These are phyloP conservation scores for Coregonus sp. DNA, from an alignment of 2,797 vertebrate genomes.

Conservation along the genomic window DNA sequence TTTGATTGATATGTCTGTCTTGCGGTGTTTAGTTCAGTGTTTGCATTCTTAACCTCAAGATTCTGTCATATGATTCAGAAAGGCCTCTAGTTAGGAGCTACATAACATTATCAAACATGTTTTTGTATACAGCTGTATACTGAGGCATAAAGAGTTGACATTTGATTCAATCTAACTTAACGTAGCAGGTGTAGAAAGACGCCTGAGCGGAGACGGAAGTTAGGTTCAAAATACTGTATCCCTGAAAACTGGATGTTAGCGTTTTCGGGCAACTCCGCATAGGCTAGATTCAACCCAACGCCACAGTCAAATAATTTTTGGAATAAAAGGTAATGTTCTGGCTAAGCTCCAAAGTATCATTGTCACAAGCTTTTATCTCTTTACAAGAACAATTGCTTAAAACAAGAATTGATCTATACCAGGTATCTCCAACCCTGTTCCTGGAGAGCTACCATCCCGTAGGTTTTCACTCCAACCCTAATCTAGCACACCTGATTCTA, in stretches of 20 bases:
- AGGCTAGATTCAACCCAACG: not conserved
- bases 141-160: not conserved
- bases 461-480: too few relatives aligned
- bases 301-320: not conserved
- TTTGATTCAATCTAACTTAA: not conserved
- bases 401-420: slow-evolving; percentile 1
- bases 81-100: slow-evolving; percentile 8
- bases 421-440: too few relatives aligned
- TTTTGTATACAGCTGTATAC: not conserved
- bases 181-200: too few relatives aligned
- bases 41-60: slow-evolving; percentile 5
- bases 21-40: not conserved
- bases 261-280: too few relatives aligned
- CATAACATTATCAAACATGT: not conserved
- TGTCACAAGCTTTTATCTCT: not conserved
- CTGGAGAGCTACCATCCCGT: too few relatives aligned
- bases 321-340: not conserved
- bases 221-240: too few relatives aligned
- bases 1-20: slow-evolving; percentile 6
- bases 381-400: slow-evolving; percentile 3
- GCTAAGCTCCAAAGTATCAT: slow-evolving; percentile 4
- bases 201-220: too few relatives aligned
- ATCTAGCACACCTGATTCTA: too few relatives aligned
- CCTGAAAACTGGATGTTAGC: too few relatives aligned
- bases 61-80: not conserved